Conservation (phyloP, 2,113 vertebrate genomes). For the Ailuropoda melanoleuca region DNA sequence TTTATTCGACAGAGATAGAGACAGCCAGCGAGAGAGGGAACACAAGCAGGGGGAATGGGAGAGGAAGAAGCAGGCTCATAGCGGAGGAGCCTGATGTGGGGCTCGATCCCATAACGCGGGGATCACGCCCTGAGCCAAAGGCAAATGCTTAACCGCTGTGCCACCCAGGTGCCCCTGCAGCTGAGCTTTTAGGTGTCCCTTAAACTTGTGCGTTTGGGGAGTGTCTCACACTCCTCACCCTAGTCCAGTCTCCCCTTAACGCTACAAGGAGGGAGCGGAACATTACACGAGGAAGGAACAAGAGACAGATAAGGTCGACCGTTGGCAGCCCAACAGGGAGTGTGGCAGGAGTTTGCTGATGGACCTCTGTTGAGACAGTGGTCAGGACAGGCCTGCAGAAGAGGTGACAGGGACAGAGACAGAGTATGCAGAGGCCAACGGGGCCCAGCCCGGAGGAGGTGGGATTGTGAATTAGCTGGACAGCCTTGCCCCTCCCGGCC, state of each 20-base stretch:
- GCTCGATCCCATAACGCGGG: no score
- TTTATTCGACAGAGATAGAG: no score
- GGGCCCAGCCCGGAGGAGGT: neutral
- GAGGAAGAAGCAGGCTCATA: no score
- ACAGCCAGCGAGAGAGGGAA: no score
- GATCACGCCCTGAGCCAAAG: no score
- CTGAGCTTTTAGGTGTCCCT: neutral
- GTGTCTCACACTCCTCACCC: no score
- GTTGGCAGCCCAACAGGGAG: neutral
- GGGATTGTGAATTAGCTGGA: neutral
- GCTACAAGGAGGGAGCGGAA: neutral
- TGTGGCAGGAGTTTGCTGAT: no score
- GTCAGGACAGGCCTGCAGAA: neutral
- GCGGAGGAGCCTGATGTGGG: no score
- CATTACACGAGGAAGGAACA: neutral
- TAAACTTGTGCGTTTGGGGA: neutral
- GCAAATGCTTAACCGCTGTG: no score
- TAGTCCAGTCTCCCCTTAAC: neutral
- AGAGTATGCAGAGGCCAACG: neutral
- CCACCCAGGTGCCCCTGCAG: no score
- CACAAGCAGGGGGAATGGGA: no score
- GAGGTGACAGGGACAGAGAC: neutral
- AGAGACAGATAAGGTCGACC: neutral
- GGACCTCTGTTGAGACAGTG: neutral
- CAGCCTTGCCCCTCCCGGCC: neutral